These are phyloP conservation scores for Pomacea canaliculata DNA, from an alignment of 2,888 invertebrate genomes.

Conservation along the genomic window DNA sequence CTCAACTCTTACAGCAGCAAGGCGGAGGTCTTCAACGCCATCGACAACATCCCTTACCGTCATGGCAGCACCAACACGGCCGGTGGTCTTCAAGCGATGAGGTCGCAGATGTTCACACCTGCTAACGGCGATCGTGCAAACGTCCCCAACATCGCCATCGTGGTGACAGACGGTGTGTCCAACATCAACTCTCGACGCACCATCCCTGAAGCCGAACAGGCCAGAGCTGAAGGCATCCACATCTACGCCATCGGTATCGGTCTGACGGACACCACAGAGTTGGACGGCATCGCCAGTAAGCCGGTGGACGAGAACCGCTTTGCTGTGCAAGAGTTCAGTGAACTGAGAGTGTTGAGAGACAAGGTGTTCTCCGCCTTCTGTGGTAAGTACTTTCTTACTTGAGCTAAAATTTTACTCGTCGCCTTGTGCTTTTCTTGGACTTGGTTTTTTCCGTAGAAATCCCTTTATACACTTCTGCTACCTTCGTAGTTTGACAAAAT, in stretches of 20 bases:
- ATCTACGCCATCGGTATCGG: constrained; percentile 56
- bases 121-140: constrained; percentile 52
- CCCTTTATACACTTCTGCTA: too few relatives aligned
- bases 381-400: constrained; percentile 5
- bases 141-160: constrained; percentile 51
- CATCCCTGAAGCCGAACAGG: constrained; percentile 47
- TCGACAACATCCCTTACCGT: constrained; percentile 42
- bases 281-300: constrained; percentile 53
- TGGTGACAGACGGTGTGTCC: constrained; percentile 64
- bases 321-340: constrained; percentile 48
- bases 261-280: constrained; percentile 51
- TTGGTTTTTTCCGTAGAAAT: too few relatives aligned
- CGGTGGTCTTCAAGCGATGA: constrained; percentile 50
- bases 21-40: constrained; percentile 44
- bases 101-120: constrained; percentile 50
- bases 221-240: constrained; percentile 43
- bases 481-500: too few relatives aligned
- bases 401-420: too few relatives aligned
- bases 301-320: constrained; percentile 49
- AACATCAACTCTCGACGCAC: constrained; percentile 58
- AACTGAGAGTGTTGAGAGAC: constrained; percentile 43
- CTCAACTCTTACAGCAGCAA: constrained; percentile 45
- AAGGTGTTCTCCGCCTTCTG: constrained; percentile 35
- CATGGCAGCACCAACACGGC: constrained; percentile 64
- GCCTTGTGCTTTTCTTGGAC: too few relatives aligned